Percentiles rank a stretch among this genome's conserved stretches.
Conservation (phyloP, 2,113 vertebrate species). For the Oreocharis arfaki region DNA sequence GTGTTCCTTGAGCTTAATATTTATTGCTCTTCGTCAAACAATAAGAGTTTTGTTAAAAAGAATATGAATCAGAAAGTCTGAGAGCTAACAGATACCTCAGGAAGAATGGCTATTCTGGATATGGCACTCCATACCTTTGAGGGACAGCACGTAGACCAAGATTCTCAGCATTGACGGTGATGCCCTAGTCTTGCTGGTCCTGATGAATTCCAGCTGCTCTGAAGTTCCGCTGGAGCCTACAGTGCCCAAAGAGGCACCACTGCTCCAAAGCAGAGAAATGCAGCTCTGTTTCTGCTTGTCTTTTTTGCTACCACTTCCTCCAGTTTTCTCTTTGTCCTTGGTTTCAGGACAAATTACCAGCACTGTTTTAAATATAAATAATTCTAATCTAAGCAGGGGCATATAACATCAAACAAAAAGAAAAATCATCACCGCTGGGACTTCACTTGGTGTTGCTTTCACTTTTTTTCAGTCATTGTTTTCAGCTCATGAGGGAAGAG, state of each 20-base stretch:
- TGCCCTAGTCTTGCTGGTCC: neutral
- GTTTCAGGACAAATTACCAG: neutral
- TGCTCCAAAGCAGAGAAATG: neutral
- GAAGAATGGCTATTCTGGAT: neutral
- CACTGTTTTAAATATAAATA: neutral
- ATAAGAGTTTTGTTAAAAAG: neutral
- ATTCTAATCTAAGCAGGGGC: neutral
- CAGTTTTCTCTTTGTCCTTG: neutral
- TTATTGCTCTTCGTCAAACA: neutral
- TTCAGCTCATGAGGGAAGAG: neutral
- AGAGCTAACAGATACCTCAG: neutral
- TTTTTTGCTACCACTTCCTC: neutral
- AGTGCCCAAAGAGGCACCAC: rapidly evolving
- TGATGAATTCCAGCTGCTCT: neutral
- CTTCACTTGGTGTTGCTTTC: neutral
- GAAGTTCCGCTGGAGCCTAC: neutral
- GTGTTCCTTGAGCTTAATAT: neutral
- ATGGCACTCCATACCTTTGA: neutral
- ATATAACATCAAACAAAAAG: neutral
- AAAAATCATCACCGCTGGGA: neutral
- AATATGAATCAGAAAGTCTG: neutral
- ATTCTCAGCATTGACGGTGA: neutral
- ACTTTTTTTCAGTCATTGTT: neutral
- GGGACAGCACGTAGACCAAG: neutral
- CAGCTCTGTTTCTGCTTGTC: neutral